Evolutionary conservation across 1,140 invertebrate species (phyloP), one percentile per base, ranked within the genome.

Genomic region (Sarcophaga peregrina): DNA sequence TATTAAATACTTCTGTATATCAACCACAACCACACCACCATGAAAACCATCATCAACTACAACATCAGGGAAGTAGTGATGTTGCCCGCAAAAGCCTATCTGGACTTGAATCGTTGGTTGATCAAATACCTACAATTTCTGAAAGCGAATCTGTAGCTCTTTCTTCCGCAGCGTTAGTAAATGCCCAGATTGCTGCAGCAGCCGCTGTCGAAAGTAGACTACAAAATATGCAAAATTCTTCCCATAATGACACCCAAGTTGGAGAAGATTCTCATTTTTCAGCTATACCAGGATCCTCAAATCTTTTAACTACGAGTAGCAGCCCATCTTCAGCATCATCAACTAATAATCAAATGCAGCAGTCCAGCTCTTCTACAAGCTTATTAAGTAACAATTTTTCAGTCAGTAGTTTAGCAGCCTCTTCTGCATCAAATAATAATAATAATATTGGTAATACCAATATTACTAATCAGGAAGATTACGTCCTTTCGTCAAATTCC

Each of bases 121-220:
- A 97, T 91, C 96, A 97, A 92, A 97, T 97, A 89, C 96, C 96
- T 8, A 96, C 95, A 85, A 95, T 97, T 90, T 93, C 94, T 72
- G 96, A 96, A 9, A 87, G 86, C n/a, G 85, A 88, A 13, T 81
- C 84, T 1, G 83, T 48, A n/a, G 72, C 76, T 5, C 82, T 86
- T 82, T 85, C 84, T 9, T 68, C 62, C n/a, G 73, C 84, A 25
- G 85, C 84, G 13, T 80, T 86, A 20, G 84, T 81, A 7, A 85
- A 84, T 9, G 86, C 47, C 10, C 47, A 84, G 3, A 87, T 86
- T 6, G 87, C 86, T 46, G 87, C 86, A 8, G 86, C 88, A 82
- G 87, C 88, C 11, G 87, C 10, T 50, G 54, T 68, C 20, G 62
- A 68, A 68, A 68, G 62, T 20, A 68, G 62, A 10, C 62, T 68